Conservation (phyloP, 1,140 invertebrate genomes). For the Heliothis subflexa region DNA sequence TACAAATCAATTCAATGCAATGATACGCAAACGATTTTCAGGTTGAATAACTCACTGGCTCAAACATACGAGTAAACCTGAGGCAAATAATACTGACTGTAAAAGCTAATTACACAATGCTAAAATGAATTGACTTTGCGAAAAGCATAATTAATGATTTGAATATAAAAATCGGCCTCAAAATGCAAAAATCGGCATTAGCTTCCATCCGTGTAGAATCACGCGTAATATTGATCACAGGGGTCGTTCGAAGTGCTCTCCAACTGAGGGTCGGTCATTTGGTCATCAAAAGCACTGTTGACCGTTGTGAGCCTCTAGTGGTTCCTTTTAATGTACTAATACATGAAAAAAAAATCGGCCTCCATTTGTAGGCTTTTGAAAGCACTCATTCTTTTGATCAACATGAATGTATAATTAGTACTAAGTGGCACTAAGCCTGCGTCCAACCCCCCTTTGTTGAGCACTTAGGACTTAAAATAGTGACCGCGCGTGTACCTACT, state of each 20-base stretch:
- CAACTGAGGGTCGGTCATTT: conserved; percentile 71
- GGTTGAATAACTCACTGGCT: too few relatives aligned
- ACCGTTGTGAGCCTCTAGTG: conserved; percentile 61
- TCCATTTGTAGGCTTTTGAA: conserved; percentile 47
- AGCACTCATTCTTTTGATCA: conserved; percentile 45
- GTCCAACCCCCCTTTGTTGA: conserved; percentile 36
- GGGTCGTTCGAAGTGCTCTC: conserved; percentile 58
- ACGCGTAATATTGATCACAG: conserved; percentile 53
- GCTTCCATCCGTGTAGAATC: conserved; percentile 27
- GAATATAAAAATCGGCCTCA: not conserved
- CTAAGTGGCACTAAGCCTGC: conserved; percentile 39
- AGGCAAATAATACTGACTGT: too few relatives aligned
- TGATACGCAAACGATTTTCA: too few relatives aligned
- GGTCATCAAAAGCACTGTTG: conserved; percentile 71
- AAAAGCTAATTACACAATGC: too few relatives aligned
- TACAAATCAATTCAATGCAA: too few relatives aligned
- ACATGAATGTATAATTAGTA: conserved; percentile 47
- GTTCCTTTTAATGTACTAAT: conserved; percentile 63
- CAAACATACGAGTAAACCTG: too few relatives aligned
- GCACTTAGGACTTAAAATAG: conserved; percentile 36
- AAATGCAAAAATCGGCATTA: conserved; percentile 24
- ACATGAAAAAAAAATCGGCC: conserved; percentile 52
- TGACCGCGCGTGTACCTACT: conserved; percentile 39
- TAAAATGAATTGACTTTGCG: too few relatives aligned
- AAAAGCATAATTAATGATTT: not conserved